These are phyloP conservation scores for Acrossocheilus wenchowensis DNA, from an alignment of 2,797 vertebrate genomes.

Conservation along the genomic window DNA sequence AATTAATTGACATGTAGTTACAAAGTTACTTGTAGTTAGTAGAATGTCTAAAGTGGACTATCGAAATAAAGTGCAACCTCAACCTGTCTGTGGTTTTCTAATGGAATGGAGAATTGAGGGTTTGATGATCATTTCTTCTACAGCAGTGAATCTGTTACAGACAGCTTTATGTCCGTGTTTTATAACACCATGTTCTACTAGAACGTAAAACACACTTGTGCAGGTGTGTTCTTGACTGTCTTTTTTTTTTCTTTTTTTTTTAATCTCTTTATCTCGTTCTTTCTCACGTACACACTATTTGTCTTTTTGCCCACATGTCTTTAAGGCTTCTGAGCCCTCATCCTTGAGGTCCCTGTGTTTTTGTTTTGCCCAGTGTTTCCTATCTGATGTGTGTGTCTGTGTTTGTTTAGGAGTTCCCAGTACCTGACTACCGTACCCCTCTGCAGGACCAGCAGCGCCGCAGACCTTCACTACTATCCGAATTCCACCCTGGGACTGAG, in stretches of 20 bases:
- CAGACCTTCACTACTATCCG: conserved; percentile 93
- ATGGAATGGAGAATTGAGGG: neutral
- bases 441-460: conserved; percentile 90
- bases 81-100: conserved; percentile 15
- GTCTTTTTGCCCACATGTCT: conserved; percentile 26
- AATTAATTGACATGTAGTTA: too few species aligned
- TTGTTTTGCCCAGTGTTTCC: conserved; percentile 24
- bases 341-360: neutral
- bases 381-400: conserved; percentile 42
- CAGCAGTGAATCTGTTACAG: neutral
- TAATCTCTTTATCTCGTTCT: neutral
- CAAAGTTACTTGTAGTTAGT: too few species aligned
- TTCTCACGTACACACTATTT: neutral
- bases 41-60: too few species aligned
- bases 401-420: conserved; percentile 85
- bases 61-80: too few species aligned
- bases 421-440: conserved; percentile 92
- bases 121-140: neutral
- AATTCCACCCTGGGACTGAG: conserved; percentile 95
- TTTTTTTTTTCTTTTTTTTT: too few species aligned
- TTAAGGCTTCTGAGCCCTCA: conserved; percentile 3
- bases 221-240: neutral
- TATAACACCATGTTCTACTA: neutral
- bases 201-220: neutral
- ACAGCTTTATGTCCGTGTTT: conserved; percentile 1